phyloP scores from a whole-genome alignment of 2,113 vertebrate genomes.

The Atractosteus spatula region DNA sequence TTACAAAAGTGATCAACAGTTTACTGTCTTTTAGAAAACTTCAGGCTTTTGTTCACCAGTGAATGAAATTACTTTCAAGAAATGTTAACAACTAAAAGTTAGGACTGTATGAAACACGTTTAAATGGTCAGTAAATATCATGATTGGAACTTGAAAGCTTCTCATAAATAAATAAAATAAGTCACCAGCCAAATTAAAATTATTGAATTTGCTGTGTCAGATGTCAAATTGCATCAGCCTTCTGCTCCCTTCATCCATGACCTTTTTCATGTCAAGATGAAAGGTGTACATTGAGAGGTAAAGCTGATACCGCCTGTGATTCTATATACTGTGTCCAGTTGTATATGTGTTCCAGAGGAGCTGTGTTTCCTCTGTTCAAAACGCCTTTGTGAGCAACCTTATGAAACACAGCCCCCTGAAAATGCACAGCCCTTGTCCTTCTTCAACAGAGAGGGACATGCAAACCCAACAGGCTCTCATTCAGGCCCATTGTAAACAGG shows the following conservation, averaged over 20 bases:
- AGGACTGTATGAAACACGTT: no score
- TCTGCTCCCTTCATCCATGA: constrained; percentile 10
- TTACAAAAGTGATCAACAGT: no score
- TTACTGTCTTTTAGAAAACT: no score
- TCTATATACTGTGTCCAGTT: constrained; percentile 52
- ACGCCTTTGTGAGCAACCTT: constrained; percentile 57
- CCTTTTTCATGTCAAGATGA: constrained; percentile 20
- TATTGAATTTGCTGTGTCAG: constrained; percentile 21
- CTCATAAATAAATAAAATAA: no score
- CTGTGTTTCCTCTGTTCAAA: constrained; percentile 53
- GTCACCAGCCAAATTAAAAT: no score
- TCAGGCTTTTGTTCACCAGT: no score
- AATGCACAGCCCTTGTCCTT: constrained; percentile 59
- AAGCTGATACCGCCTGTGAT: constrained; percentile 37
- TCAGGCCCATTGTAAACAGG: constrained; percentile 38
- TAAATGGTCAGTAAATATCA: no score
- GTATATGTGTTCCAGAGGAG: constrained; percentile 45
- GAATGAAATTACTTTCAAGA: no score
- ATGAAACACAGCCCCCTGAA: constrained; percentile 40
- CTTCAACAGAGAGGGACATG: constrained; percentile 38
- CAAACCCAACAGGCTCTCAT: constrained; percentile 48
- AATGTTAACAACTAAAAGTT: no score
- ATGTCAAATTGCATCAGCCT: constrained; percentile 46
- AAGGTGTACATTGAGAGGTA: constrained; percentile 60
- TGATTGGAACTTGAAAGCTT: no score